Percentiles rank a stretch among this genome's conserved stretches.
These are phyloP conservation scores for Podocnemis expansa DNA, from an alignment of 2,113 vertebrate genomes.

Conservation along the genomic window DNA sequence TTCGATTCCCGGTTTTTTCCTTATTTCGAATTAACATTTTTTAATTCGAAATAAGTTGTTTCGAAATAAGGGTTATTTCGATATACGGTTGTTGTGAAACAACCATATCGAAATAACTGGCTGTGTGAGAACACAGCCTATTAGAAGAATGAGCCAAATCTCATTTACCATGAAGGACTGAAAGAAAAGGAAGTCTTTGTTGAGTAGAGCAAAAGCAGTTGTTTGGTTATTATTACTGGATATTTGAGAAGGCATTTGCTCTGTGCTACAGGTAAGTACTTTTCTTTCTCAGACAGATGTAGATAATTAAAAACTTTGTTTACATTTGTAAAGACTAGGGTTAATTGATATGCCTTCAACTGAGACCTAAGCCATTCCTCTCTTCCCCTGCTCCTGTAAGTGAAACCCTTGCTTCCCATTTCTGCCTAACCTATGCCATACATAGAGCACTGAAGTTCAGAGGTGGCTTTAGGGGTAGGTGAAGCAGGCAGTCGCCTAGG, in stretches of 20 bases:
- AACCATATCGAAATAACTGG: too few species aligned
- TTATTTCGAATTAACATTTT: too few species aligned
- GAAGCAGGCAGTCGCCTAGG: too few species aligned
- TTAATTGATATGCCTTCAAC: not conserved
- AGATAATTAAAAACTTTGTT: not conserved
- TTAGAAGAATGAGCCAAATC: conserved; percentile 41
- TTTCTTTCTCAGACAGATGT: not conserved
- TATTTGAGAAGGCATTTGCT: not conserved
- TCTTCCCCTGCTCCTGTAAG: not conserved
- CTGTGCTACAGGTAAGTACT: not conserved
- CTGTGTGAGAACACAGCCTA: too few species aligned
- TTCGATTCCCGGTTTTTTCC: too few species aligned
- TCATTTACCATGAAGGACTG: conserved; percentile 12
- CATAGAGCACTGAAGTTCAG: conserved; percentile 11
- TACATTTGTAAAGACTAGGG: not conserved
- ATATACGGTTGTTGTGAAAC: too few species aligned
- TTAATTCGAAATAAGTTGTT: too few species aligned
- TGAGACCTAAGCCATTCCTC: not conserved
- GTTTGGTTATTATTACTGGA: not conserved
- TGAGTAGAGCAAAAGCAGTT: not conserved
- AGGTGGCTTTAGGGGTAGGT: too few species aligned
- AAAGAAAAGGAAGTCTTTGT: fast-evolving
- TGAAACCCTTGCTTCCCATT: not conserved
- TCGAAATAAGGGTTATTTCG: too few species aligned
- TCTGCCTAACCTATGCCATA: not conserved